These are phyloP conservation scores for Leptocoma aspasia DNA, from an alignment of 2,113 vertebrate species.

Conservation along the genomic window DNA sequence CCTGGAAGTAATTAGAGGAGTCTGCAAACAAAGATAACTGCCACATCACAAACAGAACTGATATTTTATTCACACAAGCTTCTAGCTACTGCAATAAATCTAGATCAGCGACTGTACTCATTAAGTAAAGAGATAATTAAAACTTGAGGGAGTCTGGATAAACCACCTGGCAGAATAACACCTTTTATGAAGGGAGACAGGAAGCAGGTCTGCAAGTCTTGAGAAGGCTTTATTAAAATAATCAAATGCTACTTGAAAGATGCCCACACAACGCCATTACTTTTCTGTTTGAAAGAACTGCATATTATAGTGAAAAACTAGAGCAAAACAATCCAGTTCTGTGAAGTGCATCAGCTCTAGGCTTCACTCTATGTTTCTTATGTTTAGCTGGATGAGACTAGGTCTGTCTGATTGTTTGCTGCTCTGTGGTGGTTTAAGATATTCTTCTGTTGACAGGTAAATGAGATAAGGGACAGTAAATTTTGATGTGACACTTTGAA, in stretches of 20 bases:
- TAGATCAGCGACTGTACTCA: constrained; percentile 57
- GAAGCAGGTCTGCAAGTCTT: background rate
- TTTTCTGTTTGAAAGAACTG: background rate
- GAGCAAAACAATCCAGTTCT: background rate
- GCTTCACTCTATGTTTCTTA: background rate
- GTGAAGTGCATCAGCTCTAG: background rate
- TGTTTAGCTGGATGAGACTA: background rate
- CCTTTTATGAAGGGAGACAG: background rate
- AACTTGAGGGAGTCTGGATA: constrained; percentile 30
- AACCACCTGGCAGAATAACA: constrained; percentile 32
- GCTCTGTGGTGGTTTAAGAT: background rate
- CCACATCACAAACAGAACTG: constrained; percentile 51
- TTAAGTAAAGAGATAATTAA: constrained; percentile 61
- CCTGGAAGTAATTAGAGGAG: constrained; percentile 70
- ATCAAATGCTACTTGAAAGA: background rate
- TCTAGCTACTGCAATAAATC: constrained; percentile 58
- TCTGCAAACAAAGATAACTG: constrained; percentile 68
- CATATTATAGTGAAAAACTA: background rate
- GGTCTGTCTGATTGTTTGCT: background rate
- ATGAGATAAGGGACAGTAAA: background rate
- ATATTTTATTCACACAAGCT: constrained; percentile 60
- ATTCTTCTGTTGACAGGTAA: background rate
- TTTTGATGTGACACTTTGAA: background rate
- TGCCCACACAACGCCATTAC: background rate
- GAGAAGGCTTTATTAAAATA: background rate